These are phyloP conservation scores for Chrysodeixis includens DNA, from an alignment of 2,888 invertebrate genomes.

Conservation along the genomic window DNA sequence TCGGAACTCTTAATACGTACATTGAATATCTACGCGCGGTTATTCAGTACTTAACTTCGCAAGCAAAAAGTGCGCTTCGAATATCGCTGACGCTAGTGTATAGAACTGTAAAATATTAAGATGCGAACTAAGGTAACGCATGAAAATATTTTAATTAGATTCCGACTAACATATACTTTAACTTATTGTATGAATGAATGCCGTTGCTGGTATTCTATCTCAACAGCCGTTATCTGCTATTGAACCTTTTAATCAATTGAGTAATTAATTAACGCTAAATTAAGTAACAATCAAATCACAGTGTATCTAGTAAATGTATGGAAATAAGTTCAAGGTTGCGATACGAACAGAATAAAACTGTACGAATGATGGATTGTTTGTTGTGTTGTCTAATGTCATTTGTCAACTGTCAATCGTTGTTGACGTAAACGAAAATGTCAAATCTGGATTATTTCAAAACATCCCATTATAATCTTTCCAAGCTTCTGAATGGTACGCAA, in stretches of 20 bases:
- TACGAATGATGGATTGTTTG: neutral
- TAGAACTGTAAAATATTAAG: neutral
- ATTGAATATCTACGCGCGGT: constrained; percentile 25
- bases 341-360: neutral
- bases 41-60: constrained; percentile 12
- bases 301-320: neutral
- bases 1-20: constrained; percentile 14
- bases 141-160: neutral
- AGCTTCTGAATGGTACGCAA: too few relatives aligned
- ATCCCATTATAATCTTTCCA: too few relatives aligned
- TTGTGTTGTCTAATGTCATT: neutral
- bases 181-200: neutral
- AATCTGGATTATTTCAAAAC: too few relatives aligned
- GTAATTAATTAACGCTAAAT: neutral
- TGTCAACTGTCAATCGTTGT: neutral
- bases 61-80: constrained; percentile 25
- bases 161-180: neutral
- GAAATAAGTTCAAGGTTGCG: neutral
- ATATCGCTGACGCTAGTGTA: constrained; percentile 24
- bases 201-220: constrained; percentile 1
- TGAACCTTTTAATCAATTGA: neutral
- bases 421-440: neutral
- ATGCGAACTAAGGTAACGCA: neutral
- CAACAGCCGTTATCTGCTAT: neutral
- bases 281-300: neutral